These are phyloP conservation scores for Tokudaia muenninki DNA, from an alignment of 2,797 vertebrate species.

Conservation along the genomic window DNA sequence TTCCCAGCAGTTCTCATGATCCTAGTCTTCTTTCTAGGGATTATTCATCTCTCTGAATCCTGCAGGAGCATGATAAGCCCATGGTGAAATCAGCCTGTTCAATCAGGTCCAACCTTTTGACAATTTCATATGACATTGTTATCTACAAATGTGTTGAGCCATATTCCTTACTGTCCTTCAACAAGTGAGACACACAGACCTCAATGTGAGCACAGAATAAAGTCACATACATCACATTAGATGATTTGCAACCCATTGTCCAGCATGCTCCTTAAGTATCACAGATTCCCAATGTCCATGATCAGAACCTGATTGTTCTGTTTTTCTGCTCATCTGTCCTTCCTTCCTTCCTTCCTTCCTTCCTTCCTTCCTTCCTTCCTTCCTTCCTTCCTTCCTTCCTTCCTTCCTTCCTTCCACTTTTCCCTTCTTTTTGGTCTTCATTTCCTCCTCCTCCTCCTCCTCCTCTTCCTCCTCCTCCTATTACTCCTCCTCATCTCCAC, in stretches of 20 bases:
- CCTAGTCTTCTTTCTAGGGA: neutral
- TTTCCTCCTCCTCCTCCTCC: too few relatives aligned
- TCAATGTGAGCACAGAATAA: neutral
- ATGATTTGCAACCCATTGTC: fast-evolving
- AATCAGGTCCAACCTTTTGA: too few relatives aligned
- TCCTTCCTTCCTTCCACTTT: neutral
- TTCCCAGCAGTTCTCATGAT: neutral
- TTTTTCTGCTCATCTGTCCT: neutral
- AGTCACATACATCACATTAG: neutral
- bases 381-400: neutral
- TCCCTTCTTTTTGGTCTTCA: neutral
- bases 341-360: neutral
- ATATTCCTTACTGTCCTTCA: neutral
- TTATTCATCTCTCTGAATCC: neutral
- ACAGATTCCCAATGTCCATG: fast-evolving
- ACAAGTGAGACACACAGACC: neutral
- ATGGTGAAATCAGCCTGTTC: neutral
- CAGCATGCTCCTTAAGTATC: too few relatives aligned
- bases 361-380: neutral
- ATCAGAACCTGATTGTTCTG: fast-evolving
- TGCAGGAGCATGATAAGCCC: fast-evolving
- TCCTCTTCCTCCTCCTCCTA: neutral
- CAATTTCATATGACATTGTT: neutral
- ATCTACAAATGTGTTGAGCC: neutral
- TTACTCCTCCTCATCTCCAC: neutral